Base-by-base conservation (phyloP, 2,888 invertebrate species). In the Zhuqinia jingwanae region DNA sequence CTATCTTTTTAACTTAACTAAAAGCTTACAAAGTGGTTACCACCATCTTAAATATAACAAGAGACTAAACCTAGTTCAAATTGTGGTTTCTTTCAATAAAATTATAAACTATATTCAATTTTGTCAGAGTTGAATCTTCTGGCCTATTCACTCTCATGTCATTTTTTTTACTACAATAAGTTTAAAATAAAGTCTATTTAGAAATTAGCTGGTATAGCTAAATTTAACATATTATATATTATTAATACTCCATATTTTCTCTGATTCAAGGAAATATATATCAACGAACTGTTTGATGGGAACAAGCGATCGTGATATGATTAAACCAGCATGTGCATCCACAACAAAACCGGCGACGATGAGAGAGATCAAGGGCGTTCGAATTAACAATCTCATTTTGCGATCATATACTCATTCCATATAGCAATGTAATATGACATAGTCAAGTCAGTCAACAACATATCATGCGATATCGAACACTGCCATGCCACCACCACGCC, bases 341-440 rank as follows among this genome's bases (percentile, higher is more conserved):
- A 42, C 50, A n/a, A 42, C 58, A 47, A 45, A 73, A 50, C 50
- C n/a, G n/a, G 15, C 47, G 27, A 53, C 13, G 8, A 17, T 3
- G 36, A n/a, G 42, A 81, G 80, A 80, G 86, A 87, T 87, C 86
- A 87, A 87, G 82, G 86, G 86, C 86, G 81, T 82, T 81, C 60
- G 53, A 87, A 58, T 42, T 81, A 17, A 50, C 47, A 78, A 85
- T 80, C 75, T 17, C 60, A 63, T 50, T 45, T 78, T 79, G 78
- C 78, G 20, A 70, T 73, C 78, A 47, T 70, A 25, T n/a, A 68
- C 30, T 8, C 36, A 36, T 3, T n/a, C 36, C 3, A 36, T 36
- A 15, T 27, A 25, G n/a, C 63, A 27, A 15, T 36, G 36, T 8
- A 36, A 36, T n/a, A n/a, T n/a, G n/a, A n/a, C n/a, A n/a, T 36